Percentiles rank a stretch among this genome's conserved stretches.
These are phyloP conservation scores for Pelmatolapia mariae DNA, from an alignment of 2,113 vertebrate species.

Conservation along the genomic window DNA sequence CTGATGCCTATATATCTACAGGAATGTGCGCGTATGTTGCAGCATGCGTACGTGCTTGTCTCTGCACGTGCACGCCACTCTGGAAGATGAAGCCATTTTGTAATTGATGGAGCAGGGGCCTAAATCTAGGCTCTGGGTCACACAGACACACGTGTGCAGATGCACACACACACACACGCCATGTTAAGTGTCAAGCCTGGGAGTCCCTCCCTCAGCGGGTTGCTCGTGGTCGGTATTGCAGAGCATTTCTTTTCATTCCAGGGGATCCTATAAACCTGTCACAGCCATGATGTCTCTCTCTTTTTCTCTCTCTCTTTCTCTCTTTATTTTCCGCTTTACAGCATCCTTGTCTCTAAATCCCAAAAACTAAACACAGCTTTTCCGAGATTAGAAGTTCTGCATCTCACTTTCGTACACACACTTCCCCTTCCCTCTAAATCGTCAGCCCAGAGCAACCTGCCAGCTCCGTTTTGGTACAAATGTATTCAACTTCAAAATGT, in stretches of 20 bases:
- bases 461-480: slow-evolving; percentile 56
- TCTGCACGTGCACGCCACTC: not conserved
- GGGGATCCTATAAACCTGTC: slow-evolving; percentile 70
- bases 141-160: not conserved
- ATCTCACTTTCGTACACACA: not conserved
- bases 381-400: not conserved
- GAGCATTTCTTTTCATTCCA: slow-evolving; percentile 52
- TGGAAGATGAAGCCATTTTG: slow-evolving; percentile 55
- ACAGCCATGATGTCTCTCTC: slow-evolving; percentile 19
- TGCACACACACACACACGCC: not conserved
- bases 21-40: slow-evolving; percentile 12
- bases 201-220: slow-evolving; percentile 46
- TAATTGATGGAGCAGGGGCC: slow-evolving; percentile 56
- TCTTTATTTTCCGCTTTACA: not conserved
- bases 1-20: slow-evolving; percentile 69
- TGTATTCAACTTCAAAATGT: slow-evolving; percentile 45
- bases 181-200: slow-evolving; percentile 49
- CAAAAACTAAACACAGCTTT: not conserved
- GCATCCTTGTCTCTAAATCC: not conserved
- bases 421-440: slow-evolving; percentile 42
- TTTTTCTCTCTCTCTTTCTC: not conserved
- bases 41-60: not conserved
- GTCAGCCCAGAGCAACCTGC: slow-evolving; percentile 24
- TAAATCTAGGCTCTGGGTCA: slow-evolving; percentile 39
- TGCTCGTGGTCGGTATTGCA: slow-evolving; percentile 16